Base-by-base conservation (phyloP, 1,140 invertebrate genomes). In the Eubasilissa regina region DNA sequence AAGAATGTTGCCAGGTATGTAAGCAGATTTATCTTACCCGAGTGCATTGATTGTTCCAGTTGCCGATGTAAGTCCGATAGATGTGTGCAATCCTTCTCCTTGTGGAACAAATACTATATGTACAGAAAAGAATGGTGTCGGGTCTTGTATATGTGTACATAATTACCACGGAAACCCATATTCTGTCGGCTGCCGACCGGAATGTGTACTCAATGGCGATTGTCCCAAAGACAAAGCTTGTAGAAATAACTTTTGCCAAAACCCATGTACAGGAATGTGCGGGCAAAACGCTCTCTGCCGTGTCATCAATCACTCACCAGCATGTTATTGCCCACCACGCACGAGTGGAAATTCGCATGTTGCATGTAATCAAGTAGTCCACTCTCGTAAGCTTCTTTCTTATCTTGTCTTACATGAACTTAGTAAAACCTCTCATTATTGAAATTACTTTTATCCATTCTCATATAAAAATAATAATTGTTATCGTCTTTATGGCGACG, bases 71-170 rank as follows among this genome's bases (percentile, higher is more conserved):
- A 87, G 87, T 66, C 83, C 84, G 6, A 77, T 82, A 77, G 90
- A 90, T 84, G 92, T 92, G 10, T 94, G 93, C 84, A 84, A 87
- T 58, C 90, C 90, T 56, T 92, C 90, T 58, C 95, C 95, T 12
- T 96, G 95, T 86, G 95, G 95, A n/a, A 89, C 92, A 4, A 96
- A 96, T 87, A 94, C 95, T 19, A 82, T 93, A 64, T 97, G 95
- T 86, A 93, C 94, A 87, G 94, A 95, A 88, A 89, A 92, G 70
- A 91, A 93, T 84, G 91, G 91, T 76, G 90, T 91, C 78, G 93
- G 93, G 44, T 93, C 93, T 60, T 95, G 94, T 86, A 91, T 92
- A 62, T 95, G 94, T 86, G 84, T 93, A 74, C 87, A 91, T 79
- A 92, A 93, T 80, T 94, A 92, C 86, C 92, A 92, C 83, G 94